phyloP scores from a whole-genome alignment of 2,888 invertebrate genomes.

The Dynastes tityus region DNA sequence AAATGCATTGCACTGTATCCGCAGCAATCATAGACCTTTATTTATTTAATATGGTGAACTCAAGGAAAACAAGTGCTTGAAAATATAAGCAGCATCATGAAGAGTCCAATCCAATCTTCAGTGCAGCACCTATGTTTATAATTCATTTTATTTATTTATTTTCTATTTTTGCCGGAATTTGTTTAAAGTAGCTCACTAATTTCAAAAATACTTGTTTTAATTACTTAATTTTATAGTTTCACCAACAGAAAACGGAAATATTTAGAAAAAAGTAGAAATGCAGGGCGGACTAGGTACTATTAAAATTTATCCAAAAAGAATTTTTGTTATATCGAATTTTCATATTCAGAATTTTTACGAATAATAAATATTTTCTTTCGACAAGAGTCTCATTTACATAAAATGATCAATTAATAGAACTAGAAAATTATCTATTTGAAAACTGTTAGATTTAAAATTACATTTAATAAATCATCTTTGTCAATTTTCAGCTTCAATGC shows the following conservation, averaged over 20 bases:
- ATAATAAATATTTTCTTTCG: too few relatives aligned
- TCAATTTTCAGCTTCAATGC: too few relatives aligned
- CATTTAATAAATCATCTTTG: too few relatives aligned
- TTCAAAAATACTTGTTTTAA: neutral
- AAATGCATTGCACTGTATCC: slow-evolving; percentile 7
- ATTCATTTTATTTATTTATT: slow-evolving; percentile 16
- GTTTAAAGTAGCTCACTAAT: neutral
- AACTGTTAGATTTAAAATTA: too few relatives aligned
- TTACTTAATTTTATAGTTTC: neutral
- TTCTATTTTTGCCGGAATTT: neutral
- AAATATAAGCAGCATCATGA: neutral
- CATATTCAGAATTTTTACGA: too few relatives aligned
- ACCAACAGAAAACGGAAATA: neutral
- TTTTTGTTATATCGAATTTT: too few relatives aligned
- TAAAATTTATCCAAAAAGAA: too few relatives aligned
- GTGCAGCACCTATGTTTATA: neutral
- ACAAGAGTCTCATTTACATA: too few relatives aligned
- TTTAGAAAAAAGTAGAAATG: neutral
- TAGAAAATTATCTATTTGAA: too few relatives aligned
- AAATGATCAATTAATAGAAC: too few relatives aligned
- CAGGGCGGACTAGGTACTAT: neutral
- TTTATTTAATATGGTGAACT: slow-evolving; percentile 11
- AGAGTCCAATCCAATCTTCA: neutral
- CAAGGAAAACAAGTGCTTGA: neutral
- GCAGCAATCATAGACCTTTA: neutral